Percentiles rank a stretch among this genome's conserved stretches.
phyloP scores from a whole-genome alignment of 2,888 invertebrate species.

The Synanthedon vespiformis region DNA sequence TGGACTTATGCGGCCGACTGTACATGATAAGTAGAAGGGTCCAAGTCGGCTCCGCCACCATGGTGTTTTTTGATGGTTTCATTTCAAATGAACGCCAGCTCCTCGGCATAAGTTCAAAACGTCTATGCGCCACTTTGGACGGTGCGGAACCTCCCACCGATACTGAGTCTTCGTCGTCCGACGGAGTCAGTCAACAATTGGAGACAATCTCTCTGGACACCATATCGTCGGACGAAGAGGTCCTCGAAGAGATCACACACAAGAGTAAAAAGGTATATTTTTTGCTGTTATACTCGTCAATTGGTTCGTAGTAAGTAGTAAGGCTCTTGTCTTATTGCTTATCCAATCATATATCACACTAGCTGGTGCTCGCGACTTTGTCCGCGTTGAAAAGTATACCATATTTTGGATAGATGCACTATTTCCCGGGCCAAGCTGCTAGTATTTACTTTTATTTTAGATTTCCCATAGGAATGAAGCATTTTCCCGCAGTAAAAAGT shows the following conservation, averaged over 20 bases:
- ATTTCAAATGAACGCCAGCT: conserved; percentile 23
- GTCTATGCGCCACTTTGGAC: conserved; percentile 66
- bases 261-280: conserved; percentile 36
- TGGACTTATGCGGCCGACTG: no score
- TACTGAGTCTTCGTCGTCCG: conserved; percentile 52
- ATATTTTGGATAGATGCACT: no score
- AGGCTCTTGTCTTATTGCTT: not conserved
- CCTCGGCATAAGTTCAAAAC: conserved; percentile 72
- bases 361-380: no score
- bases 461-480: no score
- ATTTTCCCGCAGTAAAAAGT: no score
- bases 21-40: no score
- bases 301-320: not conserved
- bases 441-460: no score
- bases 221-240: conserved; percentile 69
- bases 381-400: no score
- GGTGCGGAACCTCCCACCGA: conserved; percentile 59
- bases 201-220: conserved; percentile 74
- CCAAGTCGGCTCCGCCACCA: no score
- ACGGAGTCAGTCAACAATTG: conserved; percentile 21
- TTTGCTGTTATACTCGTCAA: not conserved
- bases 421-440: no score
- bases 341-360: no score
- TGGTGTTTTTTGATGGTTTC: no score
- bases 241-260: conserved; percentile 31